Percentiles rank a stretch among this genome's conserved stretches.
Evolutionary conservation across 2,888 invertebrate species (phyloP).

Genomic region (Mycogona germanica): DNA sequence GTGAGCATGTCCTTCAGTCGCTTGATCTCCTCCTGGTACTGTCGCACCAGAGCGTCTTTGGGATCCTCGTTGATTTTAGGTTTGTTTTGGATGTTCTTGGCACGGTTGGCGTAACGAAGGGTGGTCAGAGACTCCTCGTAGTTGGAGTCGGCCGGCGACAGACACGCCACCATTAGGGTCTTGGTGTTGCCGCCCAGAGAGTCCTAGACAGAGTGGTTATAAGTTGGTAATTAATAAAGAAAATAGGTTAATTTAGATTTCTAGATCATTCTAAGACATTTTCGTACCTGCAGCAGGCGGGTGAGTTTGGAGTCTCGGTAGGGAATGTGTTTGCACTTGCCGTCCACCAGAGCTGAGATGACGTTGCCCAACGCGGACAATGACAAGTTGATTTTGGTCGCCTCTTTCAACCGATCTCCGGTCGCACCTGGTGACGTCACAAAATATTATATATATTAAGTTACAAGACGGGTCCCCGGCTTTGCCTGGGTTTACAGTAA

Average conservation of each 20-base stretch:
- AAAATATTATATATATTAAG: neutral
- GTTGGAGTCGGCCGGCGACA: slow-evolving; percentile 69
- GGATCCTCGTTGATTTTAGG: slow-evolving; percentile 81
- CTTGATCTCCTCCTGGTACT: slow-evolving; percentile 74
- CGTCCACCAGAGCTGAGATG: slow-evolving; percentile 73
- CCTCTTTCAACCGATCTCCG: slow-evolving; percentile 72
- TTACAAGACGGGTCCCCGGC: too few species aligned
- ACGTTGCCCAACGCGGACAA: slow-evolving; percentile 79
- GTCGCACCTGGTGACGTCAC: slow-evolving; percentile 74
- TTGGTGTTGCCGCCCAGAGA: slow-evolving; percentile 77
- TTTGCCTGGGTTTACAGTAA: too few species aligned
- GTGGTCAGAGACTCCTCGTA: slow-evolving; percentile 75
- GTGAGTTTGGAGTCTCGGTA: slow-evolving; percentile 79
- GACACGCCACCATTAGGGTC: slow-evolving; percentile 75
- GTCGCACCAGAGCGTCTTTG: slow-evolving; percentile 69
- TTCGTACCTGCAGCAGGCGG: slow-evolving; percentile 54
- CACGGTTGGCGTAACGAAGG: slow-evolving; percentile 67
- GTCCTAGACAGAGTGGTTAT: slow-evolving; percentile 39
- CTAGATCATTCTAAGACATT: neutral
- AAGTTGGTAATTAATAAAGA: neutral
- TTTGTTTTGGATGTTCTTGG: slow-evolving; percentile 74
- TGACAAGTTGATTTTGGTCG: slow-evolving; percentile 78
- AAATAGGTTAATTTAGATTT: neutral
- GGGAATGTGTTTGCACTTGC: slow-evolving; percentile 64
- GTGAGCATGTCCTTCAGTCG: slow-evolving; percentile 47